Conservation (phyloP, 2,113 vertebrate genomes). For the Chloroceryle aenea region DNA sequence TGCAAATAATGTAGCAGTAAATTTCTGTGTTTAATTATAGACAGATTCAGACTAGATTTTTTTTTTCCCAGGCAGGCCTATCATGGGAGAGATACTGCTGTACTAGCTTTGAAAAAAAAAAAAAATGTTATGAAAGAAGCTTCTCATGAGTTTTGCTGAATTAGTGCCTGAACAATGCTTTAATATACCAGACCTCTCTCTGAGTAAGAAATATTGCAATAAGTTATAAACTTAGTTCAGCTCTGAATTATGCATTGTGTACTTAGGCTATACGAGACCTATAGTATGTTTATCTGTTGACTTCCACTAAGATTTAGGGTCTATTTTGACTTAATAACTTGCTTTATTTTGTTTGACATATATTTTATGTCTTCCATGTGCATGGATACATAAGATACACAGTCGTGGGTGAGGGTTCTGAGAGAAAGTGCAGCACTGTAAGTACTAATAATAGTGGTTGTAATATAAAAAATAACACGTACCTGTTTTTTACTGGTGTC, state of each 20-base stretch:
- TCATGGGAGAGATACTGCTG: not conserved
- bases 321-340: slow-evolving; percentile 82
- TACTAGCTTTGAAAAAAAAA: not conserved
- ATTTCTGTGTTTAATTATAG: slow-evolving; percentile 54
- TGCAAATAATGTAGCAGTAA: not conserved
- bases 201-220: slow-evolving; percentile 72
- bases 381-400: slow-evolving; percentile 79
- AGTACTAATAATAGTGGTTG: slow-evolving; percentile 36
- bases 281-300: slow-evolving; percentile 85
- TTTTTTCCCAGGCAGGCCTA: not conserved
- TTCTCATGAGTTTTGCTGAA: slow-evolving; percentile 72
- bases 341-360: slow-evolving; percentile 85
- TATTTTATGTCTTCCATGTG: slow-evolving; percentile 83
- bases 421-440: slow-evolving; percentile 78
- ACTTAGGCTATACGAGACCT: slow-evolving; percentile 75
- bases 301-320: slow-evolving; percentile 83
- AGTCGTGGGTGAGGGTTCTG: slow-evolving; percentile 79
- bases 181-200: slow-evolving; percentile 68
- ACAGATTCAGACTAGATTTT: not conserved
- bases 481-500: slow-evolving; percentile 3
- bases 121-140: not conserved
- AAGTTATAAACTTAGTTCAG: slow-evolving; percentile 74
- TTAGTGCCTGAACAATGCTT: slow-evolving; percentile 61
- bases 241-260: slow-evolving; percentile 83
- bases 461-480: not conserved